A percentile compares a stretch with the other conserved stretches of the same genome.
These are phyloP conservation scores for Apomyelois bistriatella DNA, from an alignment of 2,888 invertebrate species.

Conservation along the genomic window DNA sequence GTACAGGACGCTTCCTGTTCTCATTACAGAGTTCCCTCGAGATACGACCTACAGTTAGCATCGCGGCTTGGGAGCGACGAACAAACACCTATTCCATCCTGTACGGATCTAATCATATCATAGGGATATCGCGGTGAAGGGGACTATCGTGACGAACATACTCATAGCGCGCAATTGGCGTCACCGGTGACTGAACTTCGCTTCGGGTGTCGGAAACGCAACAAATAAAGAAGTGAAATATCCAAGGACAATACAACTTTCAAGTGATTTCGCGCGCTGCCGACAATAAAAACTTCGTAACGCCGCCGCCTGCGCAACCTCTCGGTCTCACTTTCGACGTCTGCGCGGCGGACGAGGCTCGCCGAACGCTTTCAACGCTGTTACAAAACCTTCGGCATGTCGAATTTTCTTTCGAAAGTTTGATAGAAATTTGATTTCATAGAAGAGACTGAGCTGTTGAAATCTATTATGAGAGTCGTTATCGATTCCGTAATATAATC, in stretches of 20 bases:
- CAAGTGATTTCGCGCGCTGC: slow-evolving; percentile 79
- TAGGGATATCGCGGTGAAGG: slow-evolving; percentile 56
- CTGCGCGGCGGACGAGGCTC: slow-evolving; percentile 57
- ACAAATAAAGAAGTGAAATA: slow-evolving; percentile 78
- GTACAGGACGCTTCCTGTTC: slow-evolving; percentile 18
- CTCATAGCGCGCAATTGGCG: slow-evolving; percentile 51
- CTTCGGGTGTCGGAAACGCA: slow-evolving; percentile 71
- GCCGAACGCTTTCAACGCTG: slow-evolving; percentile 68
- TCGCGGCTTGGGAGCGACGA: slow-evolving; percentile 11
- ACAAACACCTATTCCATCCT: slow-evolving; percentile 24
- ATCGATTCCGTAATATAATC: neutral
- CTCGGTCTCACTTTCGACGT: slow-evolving; percentile 76
- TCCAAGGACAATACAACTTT: slow-evolving; percentile 79
- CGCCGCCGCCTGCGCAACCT: slow-evolving; percentile 71
- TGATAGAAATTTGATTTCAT: slow-evolving; percentile 39
- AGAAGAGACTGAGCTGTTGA: slow-evolving; percentile 18
- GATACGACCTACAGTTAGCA: neutral
- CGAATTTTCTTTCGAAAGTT: slow-evolving; percentile 72
- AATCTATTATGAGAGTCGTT: slow-evolving; percentile 13
- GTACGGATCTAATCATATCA: slow-evolving; percentile 34
- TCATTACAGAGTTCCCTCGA: slow-evolving; percentile 1
- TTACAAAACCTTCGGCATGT: slow-evolving; percentile 70
- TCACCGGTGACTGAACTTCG: slow-evolving; percentile 63
- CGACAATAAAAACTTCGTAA: slow-evolving; percentile 79
- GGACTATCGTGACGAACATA: slow-evolving; percentile 50